A percentile compares a stretch with the other conserved stretches of the same genome.
Evolutionary conservation across 1,140 invertebrate species (phyloP).

Genomic region (Chrysopa pallens): DNA sequence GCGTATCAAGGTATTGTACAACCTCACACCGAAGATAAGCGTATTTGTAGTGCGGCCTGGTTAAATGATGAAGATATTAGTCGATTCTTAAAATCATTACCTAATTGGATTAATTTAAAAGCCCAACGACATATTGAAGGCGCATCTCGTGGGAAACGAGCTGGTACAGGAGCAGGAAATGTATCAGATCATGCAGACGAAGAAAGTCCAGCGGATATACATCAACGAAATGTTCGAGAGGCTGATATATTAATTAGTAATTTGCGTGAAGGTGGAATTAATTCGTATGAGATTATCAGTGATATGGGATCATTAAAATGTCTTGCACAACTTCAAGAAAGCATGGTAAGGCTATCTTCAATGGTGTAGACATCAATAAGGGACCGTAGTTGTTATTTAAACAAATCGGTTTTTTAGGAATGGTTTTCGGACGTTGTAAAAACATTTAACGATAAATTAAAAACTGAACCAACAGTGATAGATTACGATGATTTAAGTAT

Average conservation of each 20-base stretch:
- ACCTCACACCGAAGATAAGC: slow-evolving; percentile 58
- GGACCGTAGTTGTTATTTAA: too few species aligned
- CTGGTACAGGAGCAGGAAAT: slow-evolving; percentile 9
- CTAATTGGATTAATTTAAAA: slow-evolving; percentile 66
- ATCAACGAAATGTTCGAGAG: slow-evolving; percentile 68
- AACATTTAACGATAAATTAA: slow-evolving; percentile 28
- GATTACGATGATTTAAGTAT: slow-evolving; percentile 17
- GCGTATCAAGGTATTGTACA: slow-evolving; percentile 63
- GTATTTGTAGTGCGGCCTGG: slow-evolving; percentile 77
- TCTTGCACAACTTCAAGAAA: slow-evolving; percentile 78
- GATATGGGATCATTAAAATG: slow-evolving; percentile 55
- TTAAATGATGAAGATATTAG: slow-evolving; percentile 89
- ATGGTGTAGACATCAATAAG: slow-evolving; percentile 13
- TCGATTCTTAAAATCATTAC: slow-evolving; percentile 67
- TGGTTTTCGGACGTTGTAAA: slow-evolving; percentile 43
- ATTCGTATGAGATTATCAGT: slow-evolving; percentile 63
- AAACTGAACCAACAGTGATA: slow-evolving; percentile 21
- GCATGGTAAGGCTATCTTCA: slow-evolving; percentile 49
- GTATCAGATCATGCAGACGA: slow-evolving; percentile 35
- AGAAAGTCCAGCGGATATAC: slow-evolving; percentile 56
- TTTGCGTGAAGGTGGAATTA: slow-evolving; percentile 69
- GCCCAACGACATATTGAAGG: slow-evolving; percentile 23
- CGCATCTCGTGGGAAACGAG: slow-evolving; percentile 10
- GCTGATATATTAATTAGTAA: slow-evolving; percentile 83
- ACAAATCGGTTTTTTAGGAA: slow-evolving; percentile 34